Conservation (phyloP, 2,797 vertebrate genomes). For the Hydrophis major region DNA sequence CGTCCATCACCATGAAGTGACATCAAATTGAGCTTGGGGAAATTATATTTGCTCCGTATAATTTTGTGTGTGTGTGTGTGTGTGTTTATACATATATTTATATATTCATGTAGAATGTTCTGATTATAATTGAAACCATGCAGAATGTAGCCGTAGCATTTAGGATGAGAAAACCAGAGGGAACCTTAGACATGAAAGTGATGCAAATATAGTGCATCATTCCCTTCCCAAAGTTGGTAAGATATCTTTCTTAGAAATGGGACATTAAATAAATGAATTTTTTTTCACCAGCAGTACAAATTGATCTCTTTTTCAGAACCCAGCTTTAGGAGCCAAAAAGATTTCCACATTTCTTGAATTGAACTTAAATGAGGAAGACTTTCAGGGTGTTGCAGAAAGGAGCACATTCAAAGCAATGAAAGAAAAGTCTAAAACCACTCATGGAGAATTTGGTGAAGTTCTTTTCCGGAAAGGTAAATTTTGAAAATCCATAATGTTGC, state of each 20-base stretch:
- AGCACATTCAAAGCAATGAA: slow-evolving; percentile 71
- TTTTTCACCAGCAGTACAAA: background rate
- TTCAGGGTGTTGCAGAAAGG: slow-evolving; percentile 63
- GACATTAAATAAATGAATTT: background rate
- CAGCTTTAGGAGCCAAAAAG: slow-evolving; percentile 52
- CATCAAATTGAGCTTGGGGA: background rate
- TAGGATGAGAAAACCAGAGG: background rate
- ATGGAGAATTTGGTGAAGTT: slow-evolving; percentile 37
- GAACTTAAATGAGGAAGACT: slow-evolving; percentile 66
- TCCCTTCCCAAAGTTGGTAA: background rate
- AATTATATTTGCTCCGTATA: background rate
- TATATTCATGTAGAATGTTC: background rate
- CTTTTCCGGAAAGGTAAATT: slow-evolving; percentile 72
- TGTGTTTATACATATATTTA: background rate
- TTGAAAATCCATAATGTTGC: background rate
- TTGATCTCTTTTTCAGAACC: slow-evolving; percentile 63
- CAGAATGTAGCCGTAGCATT: background rate
- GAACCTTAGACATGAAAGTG: background rate
- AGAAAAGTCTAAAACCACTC: slow-evolving; percentile 58
- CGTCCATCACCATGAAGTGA: background rate
- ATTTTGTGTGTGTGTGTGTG: no score
- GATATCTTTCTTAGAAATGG: background rate
- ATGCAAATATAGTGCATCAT: background rate
- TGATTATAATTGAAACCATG: background rate
- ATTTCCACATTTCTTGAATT: slow-evolving; percentile 73